Base-by-base conservation (phyloP, 1,140 invertebrate species). In the Sarcophaga peregrina region DNA sequence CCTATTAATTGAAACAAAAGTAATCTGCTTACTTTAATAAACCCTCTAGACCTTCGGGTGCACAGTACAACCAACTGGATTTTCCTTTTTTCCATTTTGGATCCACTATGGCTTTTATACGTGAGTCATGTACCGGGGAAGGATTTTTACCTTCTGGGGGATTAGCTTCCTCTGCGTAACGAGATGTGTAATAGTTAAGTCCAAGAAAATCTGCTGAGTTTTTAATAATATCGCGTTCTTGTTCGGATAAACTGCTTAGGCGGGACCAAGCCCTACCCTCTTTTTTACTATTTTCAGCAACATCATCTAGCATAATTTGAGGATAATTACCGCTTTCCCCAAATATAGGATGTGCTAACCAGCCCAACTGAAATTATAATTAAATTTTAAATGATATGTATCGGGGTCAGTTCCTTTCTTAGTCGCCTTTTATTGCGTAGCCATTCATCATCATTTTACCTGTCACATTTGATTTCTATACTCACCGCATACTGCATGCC, bases 341-440 rank as follows among this genome's bases (percentile, higher is more conserved):
- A 88, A 93, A 93, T 82, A 95, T 92, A 17, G 93, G 93, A 86
- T 95, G 89, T 0, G 92, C 91, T 81, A 92, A 92, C 93, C 93
- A 94, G 13, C 94, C 94, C 58, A 92, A 90, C 92, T 93, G 86
- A 91, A 91, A 58, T n/a, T 52, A 78, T 25, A 48, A 68, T 11
- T 46, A 10, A 47, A 9, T 46, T n/a, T 20, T 48, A 37, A 11
- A 15, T 8, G 47, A 20, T 17, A 47, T 8, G 15, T 73, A 72
- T 46, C 46, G n/a, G 13, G 25, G 7, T 20, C n/a, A n/a, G n/a
- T n/a, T n/a, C n/a, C n/a, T n/a, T n/a, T n/a, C n/a, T n/a, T n/a
- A n/a, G n/a, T n/a, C n/a, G n/a, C n/a, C n/a, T n/a, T n/a, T n/a
- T n/a, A n/a, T n/a, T n/a, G n/a, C n/a, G n/a, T n/a, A n/a, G n/a